phyloP scores from a whole-genome alignment of 2,888 invertebrate species.

The Himalopsyche japonica region DNA sequence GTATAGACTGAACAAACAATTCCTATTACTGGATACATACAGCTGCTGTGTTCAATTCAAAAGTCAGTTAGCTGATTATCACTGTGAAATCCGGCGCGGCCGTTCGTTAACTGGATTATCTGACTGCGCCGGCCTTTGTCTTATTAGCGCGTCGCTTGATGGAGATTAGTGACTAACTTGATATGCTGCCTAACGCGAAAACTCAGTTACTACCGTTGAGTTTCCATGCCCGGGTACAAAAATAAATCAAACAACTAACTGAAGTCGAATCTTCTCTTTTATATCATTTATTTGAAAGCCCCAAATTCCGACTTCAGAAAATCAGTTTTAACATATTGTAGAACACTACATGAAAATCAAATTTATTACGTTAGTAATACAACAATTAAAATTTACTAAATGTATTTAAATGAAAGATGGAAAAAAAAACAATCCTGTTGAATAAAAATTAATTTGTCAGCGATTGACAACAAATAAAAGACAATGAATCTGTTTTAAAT shows the following conservation, averaged over 20 bases:
- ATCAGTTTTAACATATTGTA: no score
- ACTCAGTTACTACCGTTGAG: neutral
- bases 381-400: no score
- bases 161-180: neutral
- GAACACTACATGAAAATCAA: no score
- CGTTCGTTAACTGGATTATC: conserved; percentile 14
- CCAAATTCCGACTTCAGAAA: no score
- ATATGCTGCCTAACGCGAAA: neutral
- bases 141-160: conserved; percentile 8
- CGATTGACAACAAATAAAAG: no score
- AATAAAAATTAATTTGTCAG: no score
- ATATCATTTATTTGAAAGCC: no score
- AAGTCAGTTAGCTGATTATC: conserved; percentile 31
- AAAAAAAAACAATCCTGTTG: no score
- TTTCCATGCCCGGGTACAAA: neutral
- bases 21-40: conserved; percentile 5
- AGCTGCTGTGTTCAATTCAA: conserved; percentile 10
- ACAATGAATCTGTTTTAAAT: no score
- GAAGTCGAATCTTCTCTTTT: no score
- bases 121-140: conserved; percentile 3
- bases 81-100: conserved; percentile 14
- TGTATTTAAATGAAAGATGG: no score
- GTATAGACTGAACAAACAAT: conserved; percentile 1
- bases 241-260: neutral
- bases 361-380: no score